Conservation (phyloP, 2,113 vertebrate species). For the Cyanoliseus patagonus region DNA sequence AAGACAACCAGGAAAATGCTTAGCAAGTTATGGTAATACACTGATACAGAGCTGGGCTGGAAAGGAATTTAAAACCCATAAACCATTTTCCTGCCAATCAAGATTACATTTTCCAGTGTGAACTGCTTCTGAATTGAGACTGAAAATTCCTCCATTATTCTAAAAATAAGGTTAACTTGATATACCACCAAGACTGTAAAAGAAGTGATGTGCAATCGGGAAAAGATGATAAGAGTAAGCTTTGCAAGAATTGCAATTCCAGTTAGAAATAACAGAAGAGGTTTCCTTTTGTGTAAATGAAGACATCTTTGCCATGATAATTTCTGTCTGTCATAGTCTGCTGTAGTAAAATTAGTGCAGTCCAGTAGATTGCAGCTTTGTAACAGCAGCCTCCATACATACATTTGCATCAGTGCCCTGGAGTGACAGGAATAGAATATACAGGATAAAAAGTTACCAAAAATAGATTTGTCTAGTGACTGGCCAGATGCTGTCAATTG, state of each 20-base stretch:
- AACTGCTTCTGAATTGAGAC: slow-evolving; percentile 18
- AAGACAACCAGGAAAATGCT: background rate
- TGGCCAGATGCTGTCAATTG: background rate
- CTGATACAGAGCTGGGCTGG: background rate
- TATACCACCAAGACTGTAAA: slow-evolving; percentile 20
- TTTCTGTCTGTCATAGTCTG: slow-evolving; percentile 39
- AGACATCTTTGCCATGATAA: slow-evolving; percentile 1
- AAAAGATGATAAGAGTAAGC: slow-evolving; percentile 27
- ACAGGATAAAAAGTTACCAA: background rate
- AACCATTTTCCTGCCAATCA: slow-evolving; percentile 17
- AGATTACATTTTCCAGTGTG: slow-evolving; percentile 18
- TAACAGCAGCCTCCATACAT: background rate
- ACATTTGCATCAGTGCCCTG: background rate
- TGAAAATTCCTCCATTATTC: slow-evolving; percentile 37
- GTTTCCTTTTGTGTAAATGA: slow-evolving; percentile 26
- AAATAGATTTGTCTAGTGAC: background rate
- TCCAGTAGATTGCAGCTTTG: slow-evolving; percentile 10
- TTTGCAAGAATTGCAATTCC: background rate
- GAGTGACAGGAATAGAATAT: background rate
- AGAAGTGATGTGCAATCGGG: slow-evolving; percentile 18
- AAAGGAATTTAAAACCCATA: background rate
- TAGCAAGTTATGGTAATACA: background rate
- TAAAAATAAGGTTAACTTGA: slow-evolving; percentile 53
- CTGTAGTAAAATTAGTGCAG: slow-evolving; percentile 30
- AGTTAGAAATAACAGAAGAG: background rate